Evolutionary conservation across 2,888 invertebrate genomes (phyloP).

Genomic region (Sminthurides aquaticus): DNA sequence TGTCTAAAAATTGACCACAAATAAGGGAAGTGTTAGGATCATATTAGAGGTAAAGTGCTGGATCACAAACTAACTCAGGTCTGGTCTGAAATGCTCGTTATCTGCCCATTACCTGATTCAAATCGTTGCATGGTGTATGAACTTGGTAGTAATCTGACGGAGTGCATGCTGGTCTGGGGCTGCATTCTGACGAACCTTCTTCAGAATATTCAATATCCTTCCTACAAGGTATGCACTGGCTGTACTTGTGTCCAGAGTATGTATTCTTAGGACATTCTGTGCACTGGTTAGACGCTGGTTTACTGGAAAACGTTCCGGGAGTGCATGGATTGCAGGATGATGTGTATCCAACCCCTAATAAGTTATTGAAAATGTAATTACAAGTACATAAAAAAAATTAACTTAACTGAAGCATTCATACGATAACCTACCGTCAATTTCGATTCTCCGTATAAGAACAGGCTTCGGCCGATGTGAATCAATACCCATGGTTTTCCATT

Average conservation of each 20-base stretch:
- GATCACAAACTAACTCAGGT: neutral
- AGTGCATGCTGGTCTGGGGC: slow-evolving; percentile 50
- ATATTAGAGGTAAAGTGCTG: slow-evolving; percentile 3
- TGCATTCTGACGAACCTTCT: slow-evolving; percentile 49
- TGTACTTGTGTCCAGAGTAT: slow-evolving; percentile 49
- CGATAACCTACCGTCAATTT: slow-evolving; percentile 46
- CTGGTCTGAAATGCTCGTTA: neutral
- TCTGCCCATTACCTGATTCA: slow-evolving; percentile 47
- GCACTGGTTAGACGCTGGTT: slow-evolving; percentile 47
- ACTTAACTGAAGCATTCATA: neutral
- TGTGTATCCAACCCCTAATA: slow-evolving; percentile 52
- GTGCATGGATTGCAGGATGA: slow-evolving; percentile 51
- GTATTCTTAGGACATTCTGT: slow-evolving; percentile 50
- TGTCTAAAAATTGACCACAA: too few species aligned
- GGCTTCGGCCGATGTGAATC: slow-evolving; percentile 47
- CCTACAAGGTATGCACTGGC: slow-evolving; percentile 48
- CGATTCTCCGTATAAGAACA: slow-evolving; percentile 49
- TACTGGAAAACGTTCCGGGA: slow-evolving; percentile 46
- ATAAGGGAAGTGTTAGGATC: too few species aligned
- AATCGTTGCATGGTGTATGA: slow-evolving; percentile 50
- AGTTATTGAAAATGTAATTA: neutral
- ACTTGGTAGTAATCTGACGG: slow-evolving; percentile 51
- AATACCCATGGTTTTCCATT: slow-evolving; percentile 52
- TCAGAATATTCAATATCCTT: slow-evolving; percentile 47
- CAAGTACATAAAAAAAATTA: neutral